Base-by-base conservation (phyloP, 2,888 invertebrate genomes). In the Lasioglossum calceatum region DNA sequence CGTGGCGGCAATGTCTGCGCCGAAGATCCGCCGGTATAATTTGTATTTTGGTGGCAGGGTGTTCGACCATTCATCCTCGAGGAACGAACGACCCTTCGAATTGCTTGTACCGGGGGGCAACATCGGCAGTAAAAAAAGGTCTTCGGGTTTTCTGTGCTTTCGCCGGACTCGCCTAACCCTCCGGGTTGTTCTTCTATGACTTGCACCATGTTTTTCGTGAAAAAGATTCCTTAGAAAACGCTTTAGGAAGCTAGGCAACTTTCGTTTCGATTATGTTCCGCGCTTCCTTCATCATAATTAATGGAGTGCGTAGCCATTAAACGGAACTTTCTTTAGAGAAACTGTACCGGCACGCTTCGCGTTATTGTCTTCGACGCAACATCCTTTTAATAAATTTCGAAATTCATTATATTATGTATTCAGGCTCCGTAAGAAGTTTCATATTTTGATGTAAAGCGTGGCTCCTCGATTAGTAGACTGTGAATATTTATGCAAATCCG, bases 81-180 rank as follows among this genome's bases (percentile, higher is more conserved):
- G 87, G 89, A 88, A 91, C 80, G 83, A 81, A 90, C 82, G 88
- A 80, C 89, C 87, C 86, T 89, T 90, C 89, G 88, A 85, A 89
- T 87, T 79, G 84, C 75, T 84, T 42, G 77, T 75, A 32, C 70
- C 44, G 10, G 80, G 84, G 39, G 16, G 58, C 87, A 89, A 89
- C 89, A 88, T 85, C 81, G 85, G 86, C 54, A 82, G 82, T 82
- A 89, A 90, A 91, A 89, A 91, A 90, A 89, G 87, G 79, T 86
- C 81, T 77, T 61, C 58, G 79, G 70, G 83, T 90, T 91, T 91
- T 91, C 88, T 84, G 83, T 81, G 86, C 88, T 88, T 91, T 90
- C 88, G 82, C 82, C 27, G 80, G 64, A 83, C 82, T 83, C 82
- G 79, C n/a, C 70, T 8, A 70, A 42, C 39, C 67, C 44, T 12